Percentiles rank a stretch among this genome's conserved stretches.
These are phyloP conservation scores for Acrocephalus arundinaceus DNA, from an alignment of 2,113 vertebrate genomes.

Conservation along the genomic window DNA sequence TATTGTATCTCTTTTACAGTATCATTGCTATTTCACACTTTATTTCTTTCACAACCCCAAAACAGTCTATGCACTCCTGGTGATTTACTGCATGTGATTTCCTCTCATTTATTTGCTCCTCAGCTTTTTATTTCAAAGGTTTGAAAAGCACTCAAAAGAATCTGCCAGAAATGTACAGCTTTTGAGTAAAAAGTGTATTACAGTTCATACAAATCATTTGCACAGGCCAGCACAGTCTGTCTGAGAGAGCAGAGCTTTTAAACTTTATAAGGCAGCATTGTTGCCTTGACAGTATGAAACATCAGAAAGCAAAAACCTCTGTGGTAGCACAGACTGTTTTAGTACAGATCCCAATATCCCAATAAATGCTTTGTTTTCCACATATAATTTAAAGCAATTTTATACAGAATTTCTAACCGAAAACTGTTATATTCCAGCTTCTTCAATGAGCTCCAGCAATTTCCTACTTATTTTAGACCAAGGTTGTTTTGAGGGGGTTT, in stretches of 20 bases:
- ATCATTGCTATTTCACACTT: conserved; percentile 73
- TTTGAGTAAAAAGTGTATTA: not conserved
- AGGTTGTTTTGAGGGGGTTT: not conserved
- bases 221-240: not conserved
- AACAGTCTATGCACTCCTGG: conserved; percentile 30
- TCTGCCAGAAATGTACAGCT: not conserved
- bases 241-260: conserved; percentile 5
- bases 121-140: conserved; percentile 11
- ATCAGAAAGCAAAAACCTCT: not conserved
- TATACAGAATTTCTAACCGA: not conserved
- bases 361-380: not conserved
- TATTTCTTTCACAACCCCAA: conserved; percentile 64
- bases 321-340: not conserved
- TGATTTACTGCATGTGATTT: conserved; percentile 70
- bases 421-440: not conserved
- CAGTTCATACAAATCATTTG: not conserved
- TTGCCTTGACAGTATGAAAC: not conserved
- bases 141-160: not conserved
- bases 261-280: not conserved
- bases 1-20: conserved; percentile 58
- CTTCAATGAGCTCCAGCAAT: not conserved
- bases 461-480: not conserved
- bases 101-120: conserved; percentile 33
- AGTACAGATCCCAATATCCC: not conserved
- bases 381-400: not conserved